phyloP scores from a whole-genome alignment of 2,888 invertebrate genomes.

The Coleophora deauratella region DNA sequence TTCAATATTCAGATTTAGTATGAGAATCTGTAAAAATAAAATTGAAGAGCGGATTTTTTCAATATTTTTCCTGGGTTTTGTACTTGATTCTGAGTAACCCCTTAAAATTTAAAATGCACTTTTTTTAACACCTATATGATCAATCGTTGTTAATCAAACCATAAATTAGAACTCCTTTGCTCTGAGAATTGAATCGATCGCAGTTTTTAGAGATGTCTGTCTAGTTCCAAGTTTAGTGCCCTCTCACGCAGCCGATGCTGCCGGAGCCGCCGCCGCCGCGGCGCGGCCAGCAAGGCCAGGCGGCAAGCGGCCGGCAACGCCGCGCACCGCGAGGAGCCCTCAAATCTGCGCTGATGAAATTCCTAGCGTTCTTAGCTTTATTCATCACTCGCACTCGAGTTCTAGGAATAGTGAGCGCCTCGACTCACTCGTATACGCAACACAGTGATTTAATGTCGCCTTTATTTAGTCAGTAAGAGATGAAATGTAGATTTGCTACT shows the following conservation, averaged over 20 bases:
- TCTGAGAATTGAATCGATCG: conserved; percentile 26
- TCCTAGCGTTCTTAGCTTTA: conserved; percentile 56
- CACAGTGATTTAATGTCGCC: conserved; percentile 54
- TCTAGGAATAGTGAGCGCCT: conserved; percentile 58
- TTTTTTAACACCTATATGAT: too few species aligned
- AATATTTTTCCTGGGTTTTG: too few species aligned
- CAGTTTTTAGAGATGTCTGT: conserved; percentile 26
- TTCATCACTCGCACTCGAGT: conserved; percentile 65
- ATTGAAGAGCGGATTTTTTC: too few species aligned
- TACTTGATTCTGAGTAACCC: too few species aligned
- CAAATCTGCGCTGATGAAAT: conserved; percentile 67
- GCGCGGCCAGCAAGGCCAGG: too few species aligned
- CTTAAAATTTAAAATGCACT: too few species aligned
- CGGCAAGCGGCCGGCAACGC: conserved; percentile 45
- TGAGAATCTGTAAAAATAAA: conserved; percentile 17
- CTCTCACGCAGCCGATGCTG: conserved; percentile 44
- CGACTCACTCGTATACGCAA: conserved; percentile 50
- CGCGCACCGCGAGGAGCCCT: conserved; percentile 45
- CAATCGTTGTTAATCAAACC: conserved; percentile 45
- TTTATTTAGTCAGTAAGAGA: conserved; percentile 58
- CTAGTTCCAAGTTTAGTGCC: conserved; percentile 44
- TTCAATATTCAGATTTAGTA: too few species aligned
- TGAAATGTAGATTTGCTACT: conserved; percentile 34
- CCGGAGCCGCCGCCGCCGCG: conserved; percentile 21
- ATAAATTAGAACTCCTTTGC: conserved; percentile 33